Base-by-base conservation (phyloP, 2,797 vertebrate genomes). In the Falco biarmicus region DNA sequence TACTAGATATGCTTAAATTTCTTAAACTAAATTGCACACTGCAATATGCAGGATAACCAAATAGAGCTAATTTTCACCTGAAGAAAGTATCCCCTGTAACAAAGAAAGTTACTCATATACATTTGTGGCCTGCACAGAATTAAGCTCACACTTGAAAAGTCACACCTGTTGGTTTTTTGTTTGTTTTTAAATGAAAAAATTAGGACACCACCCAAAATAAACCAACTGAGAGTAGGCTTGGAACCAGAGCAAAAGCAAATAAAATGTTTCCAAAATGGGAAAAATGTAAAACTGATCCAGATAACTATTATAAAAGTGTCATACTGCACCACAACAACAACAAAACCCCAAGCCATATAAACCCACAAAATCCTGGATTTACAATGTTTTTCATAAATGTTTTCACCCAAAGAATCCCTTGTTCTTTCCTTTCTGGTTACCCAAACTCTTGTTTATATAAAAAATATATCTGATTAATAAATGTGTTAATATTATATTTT, bases 401-500 rank as follows among this genome's bases (percentile, higher is more conserved):
- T 39, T 41, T 96, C 71, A 91, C 37, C 64, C 77, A 93, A 85
- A 69, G 60, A 91, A 90, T 83, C 47, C 32, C 59, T 88, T 91
- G 39, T 66, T 95, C 68, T 94, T 93, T 96, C 82, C 90, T 89
- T 94, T 96, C 71, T 94, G 93, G 83, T 95, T 96, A 97, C 83
- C 69, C 96, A 97, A 93, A 96, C 90, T 89, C 54, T 77, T 94
- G 69, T 93, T 96, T 86, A 96, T 98, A 98, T 97, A 98, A 98
- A 98, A 98, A 98, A 98, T 98, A 98, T 92, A 98, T 98, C 92
- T 96, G 95, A 92, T 92, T 96, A 97, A 94, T 98, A 98, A 94
- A 96, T 94, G 96, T 94, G 96, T 97, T 91, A 87, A 95, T 93
- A 97, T 86, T 94, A 69, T 88, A 84, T 64, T 96, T 96, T 96